Base-by-base conservation (phyloP, 2,113 vertebrate species). In the Cheilinus undulatus region DNA sequence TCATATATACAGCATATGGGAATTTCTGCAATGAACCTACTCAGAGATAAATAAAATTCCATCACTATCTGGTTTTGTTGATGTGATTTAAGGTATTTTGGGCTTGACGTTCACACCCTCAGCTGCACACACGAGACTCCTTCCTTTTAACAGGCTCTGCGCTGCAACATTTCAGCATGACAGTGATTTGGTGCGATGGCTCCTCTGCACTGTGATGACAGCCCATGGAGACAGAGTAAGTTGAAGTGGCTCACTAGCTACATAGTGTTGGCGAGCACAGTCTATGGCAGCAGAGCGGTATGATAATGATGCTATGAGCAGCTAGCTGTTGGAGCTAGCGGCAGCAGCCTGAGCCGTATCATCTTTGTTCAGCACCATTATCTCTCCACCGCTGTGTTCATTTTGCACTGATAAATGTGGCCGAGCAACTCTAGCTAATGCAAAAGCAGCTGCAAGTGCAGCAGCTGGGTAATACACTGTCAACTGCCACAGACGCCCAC, bases 341-440 rank as follows among this genome's bases (percentile, higher is more conserved):
- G 80, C 50, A 54, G 76, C 45, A 54, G 76, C 50, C 40, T 67
- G n/a, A 46, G 76, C 13, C 11, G 75, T 70, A 85, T 82, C 79
- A 61, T 84, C 82, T 84, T 66, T 52, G 77, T 87, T 85, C 77
- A 26, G 82, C 80, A 56, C 69, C 86, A 89, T 90, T 90, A 87
- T 88, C 85, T 80, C 56, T 67, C 56, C 51, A 23, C 53, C 0
- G 24, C 9, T 34, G 57, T 53, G 77, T 70, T 86, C 64, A 38
- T 76, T 67, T 67, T 71, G 67, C 69, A 53, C 73, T 80, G 86
- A 90, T 84, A 72, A 79, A 86, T 78, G 73, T 73, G 83, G 69
- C 73, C 80, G 0, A 45, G 77, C 71, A 66, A 49, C 72, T 71
- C n/a, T 3, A 62, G 81, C 70, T 89, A 85, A 89, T 67, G 78